Conservation (phyloP, 2,888 invertebrate genomes). For the Papilio demoleus region DNA sequence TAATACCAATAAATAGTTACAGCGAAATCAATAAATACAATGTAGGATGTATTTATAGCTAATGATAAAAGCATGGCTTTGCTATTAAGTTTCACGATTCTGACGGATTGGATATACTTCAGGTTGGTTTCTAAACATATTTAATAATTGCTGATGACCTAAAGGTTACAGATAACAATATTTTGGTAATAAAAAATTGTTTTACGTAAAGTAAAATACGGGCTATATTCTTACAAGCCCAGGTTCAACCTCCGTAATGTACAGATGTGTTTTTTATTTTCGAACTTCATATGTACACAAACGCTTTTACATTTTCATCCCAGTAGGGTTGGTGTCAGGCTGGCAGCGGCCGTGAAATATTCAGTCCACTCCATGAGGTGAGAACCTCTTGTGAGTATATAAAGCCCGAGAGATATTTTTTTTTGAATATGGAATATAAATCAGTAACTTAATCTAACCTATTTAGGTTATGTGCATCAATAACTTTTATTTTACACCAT, state of each 20-base stretch:
- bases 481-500: neutral
- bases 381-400: too few species aligned
- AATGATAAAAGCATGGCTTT: conserved; percentile 24
- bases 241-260: too few species aligned
- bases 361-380: too few species aligned
- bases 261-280: too few species aligned
- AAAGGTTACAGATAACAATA: neutral
- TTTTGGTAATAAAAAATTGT: neutral
- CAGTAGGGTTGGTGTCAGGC: too few species aligned
- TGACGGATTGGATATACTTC: conserved; percentile 8
- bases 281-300: too few species aligned
- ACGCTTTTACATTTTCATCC: too few species aligned
- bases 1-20: conserved; percentile 12
- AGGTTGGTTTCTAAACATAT: neutral
- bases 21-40: conserved; percentile 20
- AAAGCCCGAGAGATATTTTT: too few species aligned
- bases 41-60: conserved; percentile 24
- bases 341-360: too few species aligned
- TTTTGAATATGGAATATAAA: neutral
- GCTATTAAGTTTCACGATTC: conserved; percentile 22
- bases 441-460: neutral
- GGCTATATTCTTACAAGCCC: too few species aligned
- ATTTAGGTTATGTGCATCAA: neutral
- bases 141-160: neutral
- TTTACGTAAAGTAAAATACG: neutral